Conservation (phyloP, 2,888 invertebrate genomes). For the Octonoba sinensis region DNA sequence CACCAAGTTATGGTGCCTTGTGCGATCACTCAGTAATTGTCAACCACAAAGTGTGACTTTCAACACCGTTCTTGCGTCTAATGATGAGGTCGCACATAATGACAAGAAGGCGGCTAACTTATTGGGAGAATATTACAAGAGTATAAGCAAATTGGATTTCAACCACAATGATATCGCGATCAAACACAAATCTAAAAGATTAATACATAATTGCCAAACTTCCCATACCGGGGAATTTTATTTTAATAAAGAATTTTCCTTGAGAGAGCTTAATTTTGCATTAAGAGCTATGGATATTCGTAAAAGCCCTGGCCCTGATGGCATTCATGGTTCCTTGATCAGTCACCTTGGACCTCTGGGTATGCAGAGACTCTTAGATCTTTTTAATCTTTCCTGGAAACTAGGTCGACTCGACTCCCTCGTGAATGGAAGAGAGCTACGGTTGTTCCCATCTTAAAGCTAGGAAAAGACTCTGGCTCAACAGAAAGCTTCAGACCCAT, state of each 20-base stretch:
- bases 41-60: background rate
- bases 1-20: conserved; percentile 11
- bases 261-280: background rate
- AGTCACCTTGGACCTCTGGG: conserved; percentile 6
- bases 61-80: background rate
- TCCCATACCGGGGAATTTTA: no score
- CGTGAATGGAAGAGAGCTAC: background rate
- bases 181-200: background rate
- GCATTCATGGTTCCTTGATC: conserved; percentile 5
- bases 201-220: no score
- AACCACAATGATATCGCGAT: conserved; percentile 10
- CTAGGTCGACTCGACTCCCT: background rate
- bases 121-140: conserved; percentile 24
- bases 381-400: conserved; percentile 2
- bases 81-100: background rate
- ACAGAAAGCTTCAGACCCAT: background rate
- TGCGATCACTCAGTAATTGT: background rate
- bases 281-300: conserved; percentile 3
- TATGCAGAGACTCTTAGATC: conserved; percentile 4
- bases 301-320: conserved; percentile 8
- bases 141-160: conserved; percentile 8
- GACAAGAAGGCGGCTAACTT: no score
- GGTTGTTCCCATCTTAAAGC: conserved; percentile 11
- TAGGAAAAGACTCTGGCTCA: conserved; percentile 4
- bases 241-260: conserved; percentile 4